phyloP scores from a whole-genome alignment of 2,113 vertebrate species.

The Stercorarius parasiticus region DNA sequence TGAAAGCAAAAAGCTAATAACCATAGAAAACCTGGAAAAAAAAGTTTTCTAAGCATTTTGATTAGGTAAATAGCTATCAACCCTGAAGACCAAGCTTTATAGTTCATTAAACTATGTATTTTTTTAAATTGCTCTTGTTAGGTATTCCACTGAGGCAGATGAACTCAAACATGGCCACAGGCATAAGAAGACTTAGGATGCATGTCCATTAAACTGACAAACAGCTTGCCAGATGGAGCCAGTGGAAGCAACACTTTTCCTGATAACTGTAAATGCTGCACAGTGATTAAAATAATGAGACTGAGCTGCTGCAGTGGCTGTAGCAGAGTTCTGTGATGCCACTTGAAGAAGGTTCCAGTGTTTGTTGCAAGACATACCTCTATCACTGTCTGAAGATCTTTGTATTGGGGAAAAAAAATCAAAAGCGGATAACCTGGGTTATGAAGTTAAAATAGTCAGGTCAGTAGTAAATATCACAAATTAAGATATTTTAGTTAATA shows the following conservation, averaged over 20 bases:
- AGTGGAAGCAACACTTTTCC: not conserved
- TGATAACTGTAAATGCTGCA: conserved; percentile 27
- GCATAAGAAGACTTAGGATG: not conserved
- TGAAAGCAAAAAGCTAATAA: not conserved
- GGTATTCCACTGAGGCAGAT: not conserved
- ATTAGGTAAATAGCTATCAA: conserved; percentile 20
- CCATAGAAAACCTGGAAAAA: not conserved
- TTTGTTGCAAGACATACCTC: not conserved
- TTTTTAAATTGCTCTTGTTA: not conserved
- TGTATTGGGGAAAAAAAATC: not conserved
- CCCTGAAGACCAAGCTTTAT: not conserved
- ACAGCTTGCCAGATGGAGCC: conserved; percentile 17
- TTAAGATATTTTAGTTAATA: not conserved
- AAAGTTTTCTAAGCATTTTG: not conserved
- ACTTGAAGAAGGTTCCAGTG: not conserved
- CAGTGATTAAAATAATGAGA: conserved; percentile 43
- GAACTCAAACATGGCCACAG: not conserved
- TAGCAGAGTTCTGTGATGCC: not conserved
- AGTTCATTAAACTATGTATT: not conserved
- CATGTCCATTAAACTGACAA: conserved; percentile 24
- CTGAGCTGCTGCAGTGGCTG: not conserved
- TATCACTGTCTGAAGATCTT: not conserved
- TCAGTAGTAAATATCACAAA: not conserved
- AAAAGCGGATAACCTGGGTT: not conserved
- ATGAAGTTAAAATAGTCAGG: not conserved